Evolutionary conservation across 2,797 vertebrate genomes (phyloP).

Genomic region (Pristis pectinata): DNA sequence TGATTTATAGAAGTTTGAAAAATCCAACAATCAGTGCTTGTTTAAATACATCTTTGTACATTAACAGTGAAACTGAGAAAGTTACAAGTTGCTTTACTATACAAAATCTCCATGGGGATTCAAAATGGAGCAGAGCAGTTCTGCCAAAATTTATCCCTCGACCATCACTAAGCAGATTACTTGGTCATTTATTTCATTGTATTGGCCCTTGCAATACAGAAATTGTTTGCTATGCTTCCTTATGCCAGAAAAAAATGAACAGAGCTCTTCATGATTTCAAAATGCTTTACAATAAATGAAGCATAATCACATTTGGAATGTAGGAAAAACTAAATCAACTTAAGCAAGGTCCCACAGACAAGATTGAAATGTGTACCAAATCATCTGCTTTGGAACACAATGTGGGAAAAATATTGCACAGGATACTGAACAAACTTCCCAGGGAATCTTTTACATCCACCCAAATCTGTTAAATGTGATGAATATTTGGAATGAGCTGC

Average conservation of each 20-base stretch:
- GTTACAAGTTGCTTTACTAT: neutral
- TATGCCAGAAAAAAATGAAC: neutral
- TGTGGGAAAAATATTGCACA: neutral
- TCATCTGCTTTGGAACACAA: neutral
- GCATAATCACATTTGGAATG: neutral
- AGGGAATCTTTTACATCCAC: neutral
- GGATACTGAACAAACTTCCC: neutral
- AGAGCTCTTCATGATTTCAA: neutral
- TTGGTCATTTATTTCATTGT: neutral
- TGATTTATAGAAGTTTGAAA: neutral
- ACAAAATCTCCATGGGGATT: neutral
- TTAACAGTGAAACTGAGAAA: neutral
- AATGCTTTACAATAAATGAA: neutral
- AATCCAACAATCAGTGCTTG: neutral
- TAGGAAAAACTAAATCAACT: neutral
- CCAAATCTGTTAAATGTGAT: no score
- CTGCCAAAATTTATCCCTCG: neutral
- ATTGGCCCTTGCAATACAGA: neutral
- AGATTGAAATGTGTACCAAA: neutral
- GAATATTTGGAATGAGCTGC: no score
- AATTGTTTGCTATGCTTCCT: neutral
- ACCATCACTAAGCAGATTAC: neutral
- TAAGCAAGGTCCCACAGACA: neutral
- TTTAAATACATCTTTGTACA: neutral
- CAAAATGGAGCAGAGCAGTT: neutral